Percentiles rank a stretch among this genome's conserved stretches.
Evolutionary conservation across 2,113 vertebrate genomes (phyloP).

Genomic region (Podarcis cretensis): DNA sequence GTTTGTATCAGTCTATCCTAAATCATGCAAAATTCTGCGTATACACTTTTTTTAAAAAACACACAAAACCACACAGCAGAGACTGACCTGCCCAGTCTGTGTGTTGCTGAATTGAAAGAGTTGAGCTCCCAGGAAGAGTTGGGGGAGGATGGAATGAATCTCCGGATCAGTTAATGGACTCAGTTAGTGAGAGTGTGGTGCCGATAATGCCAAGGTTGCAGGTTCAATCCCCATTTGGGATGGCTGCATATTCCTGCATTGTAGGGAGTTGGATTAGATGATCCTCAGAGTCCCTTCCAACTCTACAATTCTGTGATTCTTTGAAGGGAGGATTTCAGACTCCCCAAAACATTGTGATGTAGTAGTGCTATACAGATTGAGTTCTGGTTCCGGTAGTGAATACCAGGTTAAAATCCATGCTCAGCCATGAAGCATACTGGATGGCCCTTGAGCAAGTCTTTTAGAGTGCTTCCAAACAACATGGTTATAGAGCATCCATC

Average conservation of each 20-base stretch:
- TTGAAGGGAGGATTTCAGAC: not conserved
- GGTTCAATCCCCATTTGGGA: too few relatives aligned
- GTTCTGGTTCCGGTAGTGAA: not conserved
- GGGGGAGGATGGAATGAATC: not conserved
- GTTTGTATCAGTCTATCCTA: too few relatives aligned
- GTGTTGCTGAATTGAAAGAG: not conserved
- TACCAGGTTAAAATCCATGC: not conserved
- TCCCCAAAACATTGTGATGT: not conserved
- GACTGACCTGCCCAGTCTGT: not conserved
- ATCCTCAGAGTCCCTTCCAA: too few relatives aligned
- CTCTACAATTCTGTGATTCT: too few relatives aligned
- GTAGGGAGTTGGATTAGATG: too few relatives aligned
- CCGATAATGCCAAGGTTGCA: too few relatives aligned
- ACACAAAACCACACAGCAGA: too few relatives aligned
- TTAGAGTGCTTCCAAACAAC: not conserved
- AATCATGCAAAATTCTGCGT: not conserved
- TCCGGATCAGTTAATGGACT: not conserved
- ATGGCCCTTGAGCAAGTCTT: not conserved
- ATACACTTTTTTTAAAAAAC: too few relatives aligned
- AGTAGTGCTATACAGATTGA: not conserved
- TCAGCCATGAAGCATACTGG: not conserved
- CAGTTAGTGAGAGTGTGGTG: too few relatives aligned
- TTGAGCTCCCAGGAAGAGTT: not conserved
- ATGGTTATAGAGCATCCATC: too few relatives aligned
- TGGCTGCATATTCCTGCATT: too few relatives aligned